Evolutionary conservation across 2,113 vertebrate species (phyloP).

Genomic region (Sardina pilchardus): DNA sequence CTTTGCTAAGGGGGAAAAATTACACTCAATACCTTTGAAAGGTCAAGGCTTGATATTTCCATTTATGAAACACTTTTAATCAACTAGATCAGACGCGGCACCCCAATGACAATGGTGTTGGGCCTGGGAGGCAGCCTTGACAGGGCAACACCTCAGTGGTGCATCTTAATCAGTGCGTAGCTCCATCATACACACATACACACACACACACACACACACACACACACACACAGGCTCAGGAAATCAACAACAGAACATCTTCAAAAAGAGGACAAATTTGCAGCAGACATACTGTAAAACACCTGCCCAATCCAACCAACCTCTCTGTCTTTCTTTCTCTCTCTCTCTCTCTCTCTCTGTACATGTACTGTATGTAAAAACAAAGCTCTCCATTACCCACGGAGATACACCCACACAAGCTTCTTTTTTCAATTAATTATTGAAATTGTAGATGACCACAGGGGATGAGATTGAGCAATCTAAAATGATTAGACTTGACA

Average conservation of each 20-base stretch:
- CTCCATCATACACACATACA: neutral
- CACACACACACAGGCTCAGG: neutral
- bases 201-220: neutral
- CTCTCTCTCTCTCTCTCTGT: no score
- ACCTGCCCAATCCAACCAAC: no score
- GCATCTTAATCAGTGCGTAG: neutral
- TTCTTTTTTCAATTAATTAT: no score
- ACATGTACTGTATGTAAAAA: no score
- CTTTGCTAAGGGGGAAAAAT: conserved; percentile 36
- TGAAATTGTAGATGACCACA: neutral
- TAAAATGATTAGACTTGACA: neutral
- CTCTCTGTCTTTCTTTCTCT: no score
- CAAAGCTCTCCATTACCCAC: no score
- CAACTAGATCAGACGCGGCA: conserved; percentile 32
- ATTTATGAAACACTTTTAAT: conserved; percentile 50
- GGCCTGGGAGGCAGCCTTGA: neutral
- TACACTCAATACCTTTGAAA: conserved; percentile 48
- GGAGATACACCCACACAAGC: no score
- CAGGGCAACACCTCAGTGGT: neutral
- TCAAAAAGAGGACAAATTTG: no score
- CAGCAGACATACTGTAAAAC: no score
- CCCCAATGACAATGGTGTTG: conserved; percentile 30
- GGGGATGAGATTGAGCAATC: neutral
- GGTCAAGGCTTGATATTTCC: conserved; percentile 47
- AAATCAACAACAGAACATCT: no score